Percentiles rank a stretch among this genome's conserved stretches.
phyloP scores from a whole-genome alignment of 2,888 invertebrate species.

The Charanyca ferruginea region DNA sequence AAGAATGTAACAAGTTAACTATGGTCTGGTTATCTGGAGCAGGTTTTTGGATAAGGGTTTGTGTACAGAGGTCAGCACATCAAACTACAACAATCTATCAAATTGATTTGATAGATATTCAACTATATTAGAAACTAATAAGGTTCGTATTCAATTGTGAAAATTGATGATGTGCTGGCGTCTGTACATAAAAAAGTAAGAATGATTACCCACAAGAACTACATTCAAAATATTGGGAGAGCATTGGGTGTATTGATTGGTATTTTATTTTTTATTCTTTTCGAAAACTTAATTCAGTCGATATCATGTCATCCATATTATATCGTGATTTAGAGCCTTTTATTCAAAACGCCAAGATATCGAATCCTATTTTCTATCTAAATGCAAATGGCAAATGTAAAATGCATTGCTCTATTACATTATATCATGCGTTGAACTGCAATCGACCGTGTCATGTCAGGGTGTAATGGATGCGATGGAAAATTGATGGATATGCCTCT shows the following conservation, averaged over 20 bases:
- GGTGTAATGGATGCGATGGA: constrained; percentile 57
- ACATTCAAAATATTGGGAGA: too few species aligned
- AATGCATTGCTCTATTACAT: constrained; percentile 58
- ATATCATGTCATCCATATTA: constrained; percentile 26
- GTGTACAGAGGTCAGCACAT: too few species aligned
- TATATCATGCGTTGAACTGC: constrained; percentile 56
- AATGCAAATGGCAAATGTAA: constrained; percentile 70
- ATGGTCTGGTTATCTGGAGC: background rate
- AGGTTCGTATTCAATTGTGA: too few species aligned
- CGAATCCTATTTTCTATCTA: constrained; percentile 71
- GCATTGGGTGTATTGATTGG: too few species aligned
- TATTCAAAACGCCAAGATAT: constrained; percentile 53
- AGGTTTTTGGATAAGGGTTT: background rate
- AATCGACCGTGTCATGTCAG: constrained; percentile 61
- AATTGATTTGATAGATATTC: too few species aligned
- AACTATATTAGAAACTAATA: too few species aligned
- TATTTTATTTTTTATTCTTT: constrained; percentile 16
- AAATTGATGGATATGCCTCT: constrained; percentile 55
- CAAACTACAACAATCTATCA: too few species aligned
- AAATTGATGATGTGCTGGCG: too few species aligned
- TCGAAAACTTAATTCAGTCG: constrained; percentile 7
- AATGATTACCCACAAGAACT: too few species aligned
- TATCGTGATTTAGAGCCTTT: constrained; percentile 48
- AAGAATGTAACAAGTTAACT: background rate
- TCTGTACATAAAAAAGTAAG: too few species aligned